phyloP scores from a whole-genome alignment of 37 sponge, comb jelly and placozoan species.

The Mnemiopsis leidyi region DNA sequence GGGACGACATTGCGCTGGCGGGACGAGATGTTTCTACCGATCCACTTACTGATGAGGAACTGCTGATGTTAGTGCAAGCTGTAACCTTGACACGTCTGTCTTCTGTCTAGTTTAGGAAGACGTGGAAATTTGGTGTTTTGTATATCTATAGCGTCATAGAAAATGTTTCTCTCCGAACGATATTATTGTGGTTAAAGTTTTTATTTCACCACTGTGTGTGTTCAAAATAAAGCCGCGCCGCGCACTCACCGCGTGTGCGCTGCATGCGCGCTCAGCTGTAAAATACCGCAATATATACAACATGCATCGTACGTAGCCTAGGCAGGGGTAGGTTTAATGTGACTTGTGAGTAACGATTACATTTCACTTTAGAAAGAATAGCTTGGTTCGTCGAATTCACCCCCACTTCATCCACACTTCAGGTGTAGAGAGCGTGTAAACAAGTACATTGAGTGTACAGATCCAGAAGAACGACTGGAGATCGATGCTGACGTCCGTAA shows the following conservation, averaged over 20 bases:
- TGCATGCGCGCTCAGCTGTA: too few relatives aligned
- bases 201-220: slow-evolving; percentile 14
- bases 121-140: too few relatives aligned
- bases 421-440: slow-evolving; percentile 79
- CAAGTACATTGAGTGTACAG: slow-evolving; percentile 72
- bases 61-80: slow-evolving; percentile 69
- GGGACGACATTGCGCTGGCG: slow-evolving; percentile 83
- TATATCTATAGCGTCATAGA: not conserved
- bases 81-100: too few relatives aligned
- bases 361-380: too few relatives aligned
- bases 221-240: not conserved
- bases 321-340: too few relatives aligned
- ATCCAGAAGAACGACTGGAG: slow-evolving; percentile 74
- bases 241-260: not conserved
- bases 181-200: not conserved
- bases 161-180: not conserved
- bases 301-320: too few relatives aligned
- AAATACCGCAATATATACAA: too few relatives aligned
- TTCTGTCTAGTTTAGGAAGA: too few relatives aligned
- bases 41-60: slow-evolving; percentile 79
- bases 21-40: slow-evolving; percentile 87
- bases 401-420: not conserved
- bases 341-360: too few relatives aligned
- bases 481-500: slow-evolving; percentile 92
- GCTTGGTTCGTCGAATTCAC: too few relatives aligned